Evolutionary conservation across 2,113 vertebrate species (phyloP), one percentile per base, ranked within the genome.

Genomic region (Triplophysa siluroides): DNA sequence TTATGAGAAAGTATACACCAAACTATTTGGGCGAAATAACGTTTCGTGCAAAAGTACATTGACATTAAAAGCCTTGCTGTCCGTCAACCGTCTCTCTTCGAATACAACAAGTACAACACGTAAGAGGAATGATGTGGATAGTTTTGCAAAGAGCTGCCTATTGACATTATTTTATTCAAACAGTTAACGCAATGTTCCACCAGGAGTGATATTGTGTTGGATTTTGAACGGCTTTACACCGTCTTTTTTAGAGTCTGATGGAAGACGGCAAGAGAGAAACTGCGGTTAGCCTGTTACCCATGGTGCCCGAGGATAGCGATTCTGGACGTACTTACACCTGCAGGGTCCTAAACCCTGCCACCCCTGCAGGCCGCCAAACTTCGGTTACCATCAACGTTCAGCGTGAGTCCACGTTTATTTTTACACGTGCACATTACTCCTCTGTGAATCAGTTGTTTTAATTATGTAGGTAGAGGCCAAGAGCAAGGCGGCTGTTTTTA

Each of bases 311-410:
- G 84, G 93, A 93, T 64, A 90, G 86, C 0, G 95, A 97, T 74
- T 91, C 93, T 1, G 95, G 95, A 66, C 93, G 94, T 80, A 94
- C 92, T 56, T 95, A 95, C 85, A 93, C 94, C 77, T 97, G 96
- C 85, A 90, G 93, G 76, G 95, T 95, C 71, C 86, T 93, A 54
- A 97, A 96, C 87, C 92, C 87, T 8, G 96, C 95, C 3, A 90
- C 95, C 47, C 96, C 95, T 0, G 93, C 92, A 11, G 96, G 96
- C 24, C 93, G 91, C 77, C 94, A 97, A 88, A 95, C 92, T 16
- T 92, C 94, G 0, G 69, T 96, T 87, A 95, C 94, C 14, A 91
- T 97, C 83, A 95, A 91, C 47, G 93, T 97, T 83, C 95, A 97
- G 81, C 95, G 96, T 97, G 85, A 94, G 96, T 90, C 21, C 60